Base-by-base conservation (phyloP, 2,888 invertebrate species). In the Tupiocoris notatus region DNA sequence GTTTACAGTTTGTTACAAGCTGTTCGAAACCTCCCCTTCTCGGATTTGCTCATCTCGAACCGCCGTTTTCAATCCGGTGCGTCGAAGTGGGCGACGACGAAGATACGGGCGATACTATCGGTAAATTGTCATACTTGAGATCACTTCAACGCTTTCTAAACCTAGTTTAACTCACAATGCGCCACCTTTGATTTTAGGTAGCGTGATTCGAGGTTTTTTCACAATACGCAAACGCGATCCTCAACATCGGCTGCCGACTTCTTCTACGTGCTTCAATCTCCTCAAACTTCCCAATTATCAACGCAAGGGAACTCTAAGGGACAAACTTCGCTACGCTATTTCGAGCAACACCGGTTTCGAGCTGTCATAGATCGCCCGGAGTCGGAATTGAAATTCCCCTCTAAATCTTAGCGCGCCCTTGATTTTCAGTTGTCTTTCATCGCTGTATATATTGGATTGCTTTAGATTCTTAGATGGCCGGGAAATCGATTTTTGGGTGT, bases 81-180 rank as follows among this genome's bases (percentile, higher is more conserved):
- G 98, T 99, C 0, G 99, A 99, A 87, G 98, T 98, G 22, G 95
- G 96, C 1, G 99, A 99, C 83, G 99, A 99, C 83, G 95, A 95
- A 84, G 95, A 95, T 81, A 94, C 93, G 0, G 95, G 95, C 0
- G 92, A 93, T 81, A 92, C 92, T 6, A 91, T 92, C 80, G 92
- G 92, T 91, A 84, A 84, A 39, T 21, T 17, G 59, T n/a, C n/a
- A n/a, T n/a, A n/a, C n/a, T n/a, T n/a, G n/a, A n/a, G n/a, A n/a
- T n/a, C n/a, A n/a, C n/a, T n/a, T n/a, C n/a, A n/a, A n/a, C n/a
- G n/a, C n/a, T n/a, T n/a, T n/a, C n/a, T n/a, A n/a, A n/a, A n/a
- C n/a, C n/a, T n/a, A n/a, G n/a, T n/a, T n/a, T n/a, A n/a, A n/a
- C n/a, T n/a, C n/a, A n/a, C n/a, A n/a, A n/a, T n/a, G n/a, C 39